These are phyloP conservation scores for Upupa epops DNA, from an alignment of 2,113 vertebrate species.

Conservation along the genomic window DNA sequence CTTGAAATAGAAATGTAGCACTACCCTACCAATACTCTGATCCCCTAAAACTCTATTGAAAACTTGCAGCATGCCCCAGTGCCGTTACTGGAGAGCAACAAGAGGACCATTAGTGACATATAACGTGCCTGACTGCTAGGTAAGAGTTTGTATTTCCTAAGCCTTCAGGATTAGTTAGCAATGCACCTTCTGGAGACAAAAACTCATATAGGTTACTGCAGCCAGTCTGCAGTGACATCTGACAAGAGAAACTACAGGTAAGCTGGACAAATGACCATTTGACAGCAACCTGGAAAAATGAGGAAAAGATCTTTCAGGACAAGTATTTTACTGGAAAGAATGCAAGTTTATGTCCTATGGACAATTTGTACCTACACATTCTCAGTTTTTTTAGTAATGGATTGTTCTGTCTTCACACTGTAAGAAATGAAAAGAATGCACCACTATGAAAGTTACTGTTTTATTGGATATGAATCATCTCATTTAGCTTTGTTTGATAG, in stretches of 20 bases:
- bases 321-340: not conserved
- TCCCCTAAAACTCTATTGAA: not conserved
- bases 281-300: not conserved
- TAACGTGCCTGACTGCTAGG: not conserved
- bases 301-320: not conserved
- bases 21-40: not conserved
- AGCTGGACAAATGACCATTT: not conserved
- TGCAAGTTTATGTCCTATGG: not conserved
- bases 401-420: not conserved
- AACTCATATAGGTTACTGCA: not conserved
- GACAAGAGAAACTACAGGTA: not conserved
- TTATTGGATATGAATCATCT: not conserved
- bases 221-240: not conserved
- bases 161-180: not conserved
- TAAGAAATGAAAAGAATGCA: not conserved
- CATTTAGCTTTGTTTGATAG: not conserved
- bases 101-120: fast-evolving
- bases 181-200: not conserved
- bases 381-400: not conserved
- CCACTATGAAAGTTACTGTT: not conserved
- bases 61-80: not conserved
- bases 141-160: not conserved
- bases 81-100: fast-evolving
- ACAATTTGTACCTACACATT: not conserved
- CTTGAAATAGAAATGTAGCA: not conserved